phyloP scores from a whole-genome alignment of 1,140 invertebrate genomes.

The Drosophila sp. region DNA sequence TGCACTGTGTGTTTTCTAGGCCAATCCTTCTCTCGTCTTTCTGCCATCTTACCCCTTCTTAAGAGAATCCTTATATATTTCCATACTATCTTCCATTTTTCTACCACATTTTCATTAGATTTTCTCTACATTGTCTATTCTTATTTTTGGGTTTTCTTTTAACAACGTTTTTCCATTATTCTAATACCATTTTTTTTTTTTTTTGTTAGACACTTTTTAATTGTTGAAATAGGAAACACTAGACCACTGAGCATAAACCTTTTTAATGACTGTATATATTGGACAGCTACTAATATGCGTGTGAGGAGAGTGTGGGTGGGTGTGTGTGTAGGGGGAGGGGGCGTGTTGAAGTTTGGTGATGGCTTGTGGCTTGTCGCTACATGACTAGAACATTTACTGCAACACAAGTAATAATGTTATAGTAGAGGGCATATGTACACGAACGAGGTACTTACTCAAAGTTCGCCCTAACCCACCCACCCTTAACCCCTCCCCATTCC shows the following conservation, averaged over 20 bases:
- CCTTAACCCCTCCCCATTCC: background rate
- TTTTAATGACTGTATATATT: background rate
- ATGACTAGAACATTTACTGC: slow-evolving; percentile 74
- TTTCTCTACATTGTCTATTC: background rate
- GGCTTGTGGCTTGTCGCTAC: slow-evolving; percentile 70
- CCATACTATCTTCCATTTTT: too few species aligned
- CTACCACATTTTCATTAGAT: background rate
- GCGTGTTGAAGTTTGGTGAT: slow-evolving; percentile 31
- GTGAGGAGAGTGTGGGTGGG: background rate
- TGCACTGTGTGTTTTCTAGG: too few species aligned
- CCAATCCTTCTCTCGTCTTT: too few species aligned
- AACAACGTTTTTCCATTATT: background rate
- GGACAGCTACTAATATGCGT: background rate
- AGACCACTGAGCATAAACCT: background rate
- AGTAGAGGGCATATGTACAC: slow-evolving; percentile 5
- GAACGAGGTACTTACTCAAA: slow-evolving; percentile 21
- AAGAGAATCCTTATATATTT: too few species aligned
- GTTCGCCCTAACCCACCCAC: slow-evolving; percentile 9
- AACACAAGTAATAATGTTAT: slow-evolving; percentile 52
- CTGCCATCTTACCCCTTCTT: too few species aligned
- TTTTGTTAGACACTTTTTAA: background rate
- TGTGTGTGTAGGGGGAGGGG: background rate
- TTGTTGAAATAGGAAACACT: background rate
- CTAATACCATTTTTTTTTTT: background rate
- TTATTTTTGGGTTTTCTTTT: background rate